Percentiles rank a stretch among this genome's conserved stretches.
These are phyloP conservation scores for Ambastaia sidthimunki DNA, from an alignment of 2,797 vertebrate genomes.

Conservation along the genomic window DNA sequence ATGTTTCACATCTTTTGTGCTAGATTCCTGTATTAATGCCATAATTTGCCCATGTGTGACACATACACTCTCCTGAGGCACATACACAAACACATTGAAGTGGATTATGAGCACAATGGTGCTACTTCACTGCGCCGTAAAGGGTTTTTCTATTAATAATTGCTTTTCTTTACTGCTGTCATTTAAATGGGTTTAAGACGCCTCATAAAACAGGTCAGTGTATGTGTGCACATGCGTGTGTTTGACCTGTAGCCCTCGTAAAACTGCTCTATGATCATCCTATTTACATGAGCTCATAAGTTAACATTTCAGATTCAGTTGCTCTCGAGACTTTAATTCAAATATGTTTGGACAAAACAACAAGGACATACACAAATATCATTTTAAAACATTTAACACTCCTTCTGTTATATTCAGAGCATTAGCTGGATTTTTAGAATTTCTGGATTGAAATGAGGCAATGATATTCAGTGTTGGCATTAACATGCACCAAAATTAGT, in stretches of 20 bases:
- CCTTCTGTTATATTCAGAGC: constrained; percentile 82
- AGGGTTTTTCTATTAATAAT: constrained; percentile 89
- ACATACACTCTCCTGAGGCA: constrained; percentile 62
- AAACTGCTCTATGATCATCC: constrained; percentile 85
- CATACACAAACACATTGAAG: constrained; percentile 71
- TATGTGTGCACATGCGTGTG: constrained; percentile 72
- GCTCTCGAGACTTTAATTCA: constrained; percentile 74
- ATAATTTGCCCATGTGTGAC: constrained; percentile 56
- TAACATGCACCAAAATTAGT: no score
- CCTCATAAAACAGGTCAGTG: constrained; percentile 92
- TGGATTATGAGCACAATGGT: constrained; percentile 86
- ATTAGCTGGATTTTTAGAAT: constrained; percentile 72
- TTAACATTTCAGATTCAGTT: constrained; percentile 76
- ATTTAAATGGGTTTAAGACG: constrained; percentile 93
- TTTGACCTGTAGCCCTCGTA: constrained; percentile 70
- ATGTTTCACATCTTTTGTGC: constrained; percentile 47
- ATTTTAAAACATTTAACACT: constrained; percentile 87
- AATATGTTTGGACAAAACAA: constrained; percentile 67
- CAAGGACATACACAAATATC: constrained; percentile 69
- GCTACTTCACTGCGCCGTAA: constrained; percentile 91
- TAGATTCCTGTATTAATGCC: constrained; percentile 64
- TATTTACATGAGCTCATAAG: constrained; percentile 86
- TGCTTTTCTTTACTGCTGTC: constrained; percentile 92
- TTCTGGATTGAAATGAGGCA: background rate
- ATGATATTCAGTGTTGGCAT: background rate